phyloP scores from a whole-genome alignment of 1,140 invertebrate species.

The Aleiodes sp. region DNA sequence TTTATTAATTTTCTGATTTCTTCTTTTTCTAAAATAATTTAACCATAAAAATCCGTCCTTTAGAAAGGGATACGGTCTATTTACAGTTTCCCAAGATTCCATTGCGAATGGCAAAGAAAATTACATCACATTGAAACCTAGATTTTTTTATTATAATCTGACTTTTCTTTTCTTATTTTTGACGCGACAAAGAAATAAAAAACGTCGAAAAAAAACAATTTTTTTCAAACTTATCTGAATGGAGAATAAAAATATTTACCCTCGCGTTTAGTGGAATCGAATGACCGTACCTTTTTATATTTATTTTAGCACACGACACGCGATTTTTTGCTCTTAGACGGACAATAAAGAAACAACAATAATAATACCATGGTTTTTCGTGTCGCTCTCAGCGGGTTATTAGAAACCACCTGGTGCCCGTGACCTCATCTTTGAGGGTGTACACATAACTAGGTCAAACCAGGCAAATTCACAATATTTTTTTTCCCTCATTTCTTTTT shows the following conservation, averaged over 20 bases:
- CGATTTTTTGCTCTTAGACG: too few relatives aligned
- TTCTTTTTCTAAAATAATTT: background rate
- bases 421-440: background rate
- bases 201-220: background rate
- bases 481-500: background rate
- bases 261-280: too few relatives aligned
- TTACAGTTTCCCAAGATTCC: slow-evolving; percentile 25
- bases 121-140: background rate
- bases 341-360: background rate
- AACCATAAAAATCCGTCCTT: background rate
- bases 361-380: background rate
- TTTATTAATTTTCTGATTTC: background rate
- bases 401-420: background rate
- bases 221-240: too few relatives aligned
- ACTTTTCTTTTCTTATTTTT: background rate
- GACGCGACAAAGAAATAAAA: background rate
- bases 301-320: background rate
- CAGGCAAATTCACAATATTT: background rate
- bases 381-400: slow-evolving; percentile 1
- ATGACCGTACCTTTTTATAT: background rate
- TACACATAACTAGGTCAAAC: background rate
- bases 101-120: background rate
- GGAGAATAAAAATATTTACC: too few relatives aligned
- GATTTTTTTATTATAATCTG: too few relatives aligned
- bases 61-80: slow-evolving; percentile 14